A percentile compares a stretch with the other conserved stretches of the same genome.
Conservation (phyloP, 2,797 vertebrate genomes). For the Anomalospiza imberbis region DNA sequence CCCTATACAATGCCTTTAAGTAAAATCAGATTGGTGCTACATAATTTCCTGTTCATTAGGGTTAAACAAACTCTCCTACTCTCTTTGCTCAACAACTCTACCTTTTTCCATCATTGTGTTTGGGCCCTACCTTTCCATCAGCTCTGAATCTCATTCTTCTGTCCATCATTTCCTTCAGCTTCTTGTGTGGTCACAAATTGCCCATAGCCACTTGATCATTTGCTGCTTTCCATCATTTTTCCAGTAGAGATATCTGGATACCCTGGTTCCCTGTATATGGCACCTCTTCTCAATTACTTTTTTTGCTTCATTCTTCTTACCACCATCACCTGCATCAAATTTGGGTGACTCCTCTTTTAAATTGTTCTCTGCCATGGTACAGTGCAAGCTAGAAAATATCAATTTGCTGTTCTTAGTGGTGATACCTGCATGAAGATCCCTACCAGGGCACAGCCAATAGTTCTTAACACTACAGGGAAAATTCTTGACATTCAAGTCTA, state of each 20-base stretch:
- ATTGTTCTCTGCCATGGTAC: neutral
- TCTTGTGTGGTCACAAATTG: neutral
- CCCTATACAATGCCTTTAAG: neutral
- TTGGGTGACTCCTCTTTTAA: neutral
- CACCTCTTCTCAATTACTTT: neutral
- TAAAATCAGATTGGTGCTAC: fast-evolving
- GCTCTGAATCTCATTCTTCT: neutral
- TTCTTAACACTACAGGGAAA: neutral
- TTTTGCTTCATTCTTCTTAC: neutral
- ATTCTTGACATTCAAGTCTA: neutral
- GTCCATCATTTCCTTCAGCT: neutral
- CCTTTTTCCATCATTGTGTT: neutral
- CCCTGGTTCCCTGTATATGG: neutral
- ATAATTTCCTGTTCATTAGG: neutral
- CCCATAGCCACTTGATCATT: neutral
- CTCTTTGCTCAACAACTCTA: neutral
- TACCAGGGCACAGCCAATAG: neutral
- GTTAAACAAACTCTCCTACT: neutral
- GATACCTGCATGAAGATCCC: neutral
- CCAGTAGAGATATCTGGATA: neutral
- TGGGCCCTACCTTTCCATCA: neutral
- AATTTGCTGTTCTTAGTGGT: neutral
- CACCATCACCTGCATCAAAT: neutral
- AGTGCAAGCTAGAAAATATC: neutral
- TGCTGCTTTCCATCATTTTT: neutral